Evolutionary conservation across 1,140 invertebrate species (phyloP).

Genomic region (Amphibalanus amphitrite): DNA sequence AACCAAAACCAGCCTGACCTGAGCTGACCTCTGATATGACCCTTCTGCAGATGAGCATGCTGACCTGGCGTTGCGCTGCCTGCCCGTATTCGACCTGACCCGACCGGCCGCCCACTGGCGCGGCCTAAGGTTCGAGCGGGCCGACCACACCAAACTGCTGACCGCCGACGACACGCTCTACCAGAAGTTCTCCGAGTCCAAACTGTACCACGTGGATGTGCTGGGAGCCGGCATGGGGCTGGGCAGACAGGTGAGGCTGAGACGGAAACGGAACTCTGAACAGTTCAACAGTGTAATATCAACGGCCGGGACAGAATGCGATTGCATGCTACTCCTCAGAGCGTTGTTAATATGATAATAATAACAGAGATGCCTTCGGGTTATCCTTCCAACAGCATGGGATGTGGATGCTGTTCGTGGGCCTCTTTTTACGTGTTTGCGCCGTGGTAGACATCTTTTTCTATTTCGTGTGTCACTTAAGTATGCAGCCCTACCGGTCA

Average conservation of each 20-base stretch:
- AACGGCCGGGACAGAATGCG: neutral
- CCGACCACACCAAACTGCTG: slow-evolving; percentile 44
- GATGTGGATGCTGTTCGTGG: neutral
- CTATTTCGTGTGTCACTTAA: too few relatives aligned
- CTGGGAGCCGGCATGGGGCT: slow-evolving; percentile 62
- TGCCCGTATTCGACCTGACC: slow-evolving; percentile 46
- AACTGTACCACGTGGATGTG: slow-evolving; percentile 57
- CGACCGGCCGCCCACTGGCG: slow-evolving; percentile 53
- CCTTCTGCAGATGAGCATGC: slow-evolving; percentile 60
- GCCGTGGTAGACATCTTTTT: too few relatives aligned
- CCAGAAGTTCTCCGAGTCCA: slow-evolving; percentile 52
- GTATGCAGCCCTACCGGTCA: too few relatives aligned
- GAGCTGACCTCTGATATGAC: too few relatives aligned
- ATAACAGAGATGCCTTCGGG: neutral
- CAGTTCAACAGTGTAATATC: too few relatives aligned
- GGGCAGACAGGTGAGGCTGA: neutral
- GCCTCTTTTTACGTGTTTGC: too few relatives aligned
- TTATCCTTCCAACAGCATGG: neutral
- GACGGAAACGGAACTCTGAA: neutral
- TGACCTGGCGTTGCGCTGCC: slow-evolving; percentile 66
- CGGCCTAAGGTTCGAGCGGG: slow-evolving; percentile 64
- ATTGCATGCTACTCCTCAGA: neutral
- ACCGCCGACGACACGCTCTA: slow-evolving; percentile 62
- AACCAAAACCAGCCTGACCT: too few relatives aligned
- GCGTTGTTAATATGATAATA: neutral